Base-by-base conservation (phyloP, 2,888 invertebrate genomes). In the Aromia moschata region DNA sequence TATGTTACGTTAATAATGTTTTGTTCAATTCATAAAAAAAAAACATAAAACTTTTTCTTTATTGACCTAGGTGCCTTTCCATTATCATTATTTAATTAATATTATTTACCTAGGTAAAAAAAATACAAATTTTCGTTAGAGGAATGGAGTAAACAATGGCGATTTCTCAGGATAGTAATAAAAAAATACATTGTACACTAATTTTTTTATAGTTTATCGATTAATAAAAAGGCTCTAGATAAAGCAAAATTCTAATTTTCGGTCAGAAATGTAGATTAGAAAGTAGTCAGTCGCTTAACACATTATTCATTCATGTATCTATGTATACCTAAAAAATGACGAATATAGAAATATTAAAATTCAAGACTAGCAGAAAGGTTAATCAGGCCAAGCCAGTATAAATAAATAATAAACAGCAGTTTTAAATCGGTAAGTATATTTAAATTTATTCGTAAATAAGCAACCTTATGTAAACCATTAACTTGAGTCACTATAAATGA, bases 231-330 rank as follows among this genome's bases (percentile, higher is more conserved):
- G n/a, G 14, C 17, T 11, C 11, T 20, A n/a, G n/a, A n/a, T n/a
- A 11, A 43, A 43, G 25, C 14, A 25, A 43, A 43, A 25, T n/a
- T n/a, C 43, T 1, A 12, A 14, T 12, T 43, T 12, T 12, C 11
- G 11, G 12, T 43, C 11, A 25, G 20, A 25, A n/a, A n/a, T 25
- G 25, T 14, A 11, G 11, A 25, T 43, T 20, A 43, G 43, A 43
- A 43, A 20, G 43, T 43, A 7, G 20, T 12, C 2, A 43, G 14
- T 14, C 12, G 14, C 5, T 43, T 11, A 18, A 7, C 3, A 7
- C 11, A 43, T 25, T 25, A 43, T 25, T 43, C 25, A 43, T 43
- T 12, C 4, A 43, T 43, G 11, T 14, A 43, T 25, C 18, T 43
- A 20, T 43, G 10, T 10, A 10, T 10, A 33, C 2, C 2, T 20